phyloP scores from a whole-genome alignment of 2,113 vertebrate genomes.

The Fulmarus glacialis region DNA sequence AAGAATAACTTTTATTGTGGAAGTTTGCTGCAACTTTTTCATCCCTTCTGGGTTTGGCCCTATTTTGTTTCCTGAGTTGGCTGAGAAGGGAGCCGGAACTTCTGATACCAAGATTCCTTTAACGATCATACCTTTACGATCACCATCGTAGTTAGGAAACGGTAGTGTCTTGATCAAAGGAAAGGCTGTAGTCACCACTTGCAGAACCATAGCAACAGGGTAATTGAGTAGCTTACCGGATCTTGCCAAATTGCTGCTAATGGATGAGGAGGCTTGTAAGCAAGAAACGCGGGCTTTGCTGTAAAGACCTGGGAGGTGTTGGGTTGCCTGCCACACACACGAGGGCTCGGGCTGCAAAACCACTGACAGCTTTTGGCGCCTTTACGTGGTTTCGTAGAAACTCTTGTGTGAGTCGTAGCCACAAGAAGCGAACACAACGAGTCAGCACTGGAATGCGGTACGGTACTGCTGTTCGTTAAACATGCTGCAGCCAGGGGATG shows the following conservation, averaged over 20 bases:
- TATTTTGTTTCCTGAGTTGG: background rate
- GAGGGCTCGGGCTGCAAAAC: background rate
- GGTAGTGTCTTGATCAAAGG: background rate
- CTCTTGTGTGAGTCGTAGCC: background rate
- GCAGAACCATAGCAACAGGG: background rate
- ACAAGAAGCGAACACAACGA: background rate
- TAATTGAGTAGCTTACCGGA: background rate
- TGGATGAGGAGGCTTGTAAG: background rate
- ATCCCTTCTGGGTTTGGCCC: background rate
- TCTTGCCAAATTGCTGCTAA: slow-evolving; percentile 5
- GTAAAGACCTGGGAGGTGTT: background rate
- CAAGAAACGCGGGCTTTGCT: background rate
- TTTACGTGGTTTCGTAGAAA: background rate
- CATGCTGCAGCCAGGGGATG: background rate
- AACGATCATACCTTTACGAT: background rate
- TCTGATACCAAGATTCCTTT: background rate
- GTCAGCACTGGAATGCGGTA: background rate
- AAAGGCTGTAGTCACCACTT: background rate
- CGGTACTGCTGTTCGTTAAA: background rate
- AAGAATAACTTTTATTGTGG: background rate
- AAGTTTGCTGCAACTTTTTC: background rate
- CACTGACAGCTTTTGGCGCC: slow-evolving; percentile 5
- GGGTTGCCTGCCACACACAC: background rate
- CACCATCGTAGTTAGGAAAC: background rate
- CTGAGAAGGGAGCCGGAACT: background rate